Conservation (phyloP, 2,797 vertebrate species). For the Danionella dracula region DNA sequence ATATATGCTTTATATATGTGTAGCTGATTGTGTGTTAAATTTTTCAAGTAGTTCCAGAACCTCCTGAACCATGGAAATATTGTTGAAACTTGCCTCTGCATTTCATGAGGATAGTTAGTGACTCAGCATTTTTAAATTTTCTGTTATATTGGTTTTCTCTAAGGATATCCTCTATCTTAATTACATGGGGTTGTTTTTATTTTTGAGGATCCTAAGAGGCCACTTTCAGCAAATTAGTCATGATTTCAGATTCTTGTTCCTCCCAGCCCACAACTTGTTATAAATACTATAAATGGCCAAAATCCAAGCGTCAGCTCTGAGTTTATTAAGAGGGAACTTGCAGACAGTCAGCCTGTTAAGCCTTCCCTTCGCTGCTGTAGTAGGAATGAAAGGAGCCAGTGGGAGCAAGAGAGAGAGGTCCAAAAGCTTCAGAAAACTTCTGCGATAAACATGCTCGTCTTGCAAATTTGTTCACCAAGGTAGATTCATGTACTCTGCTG, state of each 20-base stretch:
- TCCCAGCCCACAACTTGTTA: background rate
- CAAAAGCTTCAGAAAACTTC: background rate
- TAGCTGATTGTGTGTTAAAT: no score
- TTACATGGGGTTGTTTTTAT: conserved; percentile 20
- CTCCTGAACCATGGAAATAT: no score
- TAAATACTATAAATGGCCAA: conserved; percentile 11
- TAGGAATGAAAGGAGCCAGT: background rate
- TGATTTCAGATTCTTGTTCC: conserved; percentile 10
- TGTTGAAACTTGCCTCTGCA: no score
- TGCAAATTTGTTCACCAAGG: background rate
- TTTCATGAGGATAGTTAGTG: no score
- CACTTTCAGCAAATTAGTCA: background rate
- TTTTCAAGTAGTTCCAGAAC: no score
- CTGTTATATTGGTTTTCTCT: no score
- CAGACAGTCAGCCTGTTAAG: conserved; percentile 19
- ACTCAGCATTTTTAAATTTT: no score
- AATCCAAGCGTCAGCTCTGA: background rate
- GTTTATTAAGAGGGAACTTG: conserved; percentile 18
- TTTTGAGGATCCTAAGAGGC: conserved; percentile 1
- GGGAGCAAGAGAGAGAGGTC: background rate
- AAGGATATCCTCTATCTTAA: no score
- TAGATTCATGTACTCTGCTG: background rate
- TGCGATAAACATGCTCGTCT: background rate
- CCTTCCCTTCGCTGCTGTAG: background rate
- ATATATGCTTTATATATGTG: no score